A percentile compares a stretch with the other conserved stretches of the same genome.
phyloP scores from a whole-genome alignment of 2,888 invertebrate species.

The Ennomos erosarius region DNA sequence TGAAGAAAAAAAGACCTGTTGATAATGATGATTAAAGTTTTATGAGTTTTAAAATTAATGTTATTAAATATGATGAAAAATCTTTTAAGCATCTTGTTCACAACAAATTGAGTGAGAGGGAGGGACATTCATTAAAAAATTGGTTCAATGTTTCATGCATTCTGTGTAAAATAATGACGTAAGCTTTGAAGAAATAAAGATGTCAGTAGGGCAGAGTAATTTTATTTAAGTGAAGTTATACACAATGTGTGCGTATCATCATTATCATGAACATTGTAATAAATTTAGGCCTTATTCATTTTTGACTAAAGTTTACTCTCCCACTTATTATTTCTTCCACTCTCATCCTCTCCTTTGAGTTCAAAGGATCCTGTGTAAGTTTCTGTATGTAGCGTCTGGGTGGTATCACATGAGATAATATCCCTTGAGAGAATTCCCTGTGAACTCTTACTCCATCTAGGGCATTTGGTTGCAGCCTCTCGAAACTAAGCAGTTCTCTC shows the following conservation, averaged over 20 bases:
- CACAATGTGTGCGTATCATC: too few species aligned
- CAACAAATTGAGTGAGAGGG: too few species aligned
- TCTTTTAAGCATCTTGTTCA: too few species aligned
- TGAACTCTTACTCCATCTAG: slow-evolving; percentile 87
- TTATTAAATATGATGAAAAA: too few species aligned
- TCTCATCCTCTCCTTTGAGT: slow-evolving; percentile 68
- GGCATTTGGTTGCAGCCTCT: slow-evolving; percentile 86
- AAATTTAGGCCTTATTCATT: slow-evolving; percentile 43
- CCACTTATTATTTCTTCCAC: slow-evolving; percentile 78
- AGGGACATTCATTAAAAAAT: too few species aligned
- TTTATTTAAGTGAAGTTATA: too few species aligned
- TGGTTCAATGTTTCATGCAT: background rate
- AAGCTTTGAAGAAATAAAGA: too few species aligned
- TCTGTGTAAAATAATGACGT: too few species aligned
- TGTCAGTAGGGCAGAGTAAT: too few species aligned
- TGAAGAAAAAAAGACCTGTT: slow-evolving; percentile 77
- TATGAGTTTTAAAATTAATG: background rate
- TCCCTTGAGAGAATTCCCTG: slow-evolving; percentile 86
- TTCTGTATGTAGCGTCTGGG: slow-evolving; percentile 74
- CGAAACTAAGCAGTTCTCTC: slow-evolving; percentile 86
- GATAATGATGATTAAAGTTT: slow-evolving; percentile 37
- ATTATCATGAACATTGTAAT: too few species aligned
- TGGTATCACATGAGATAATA: slow-evolving; percentile 81
- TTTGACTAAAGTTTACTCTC: slow-evolving; percentile 60
- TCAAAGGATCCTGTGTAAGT: slow-evolving; percentile 72